phyloP scores from a whole-genome alignment of 2,797 vertebrate genomes.

The Rhinophrynus dorsalis region DNA sequence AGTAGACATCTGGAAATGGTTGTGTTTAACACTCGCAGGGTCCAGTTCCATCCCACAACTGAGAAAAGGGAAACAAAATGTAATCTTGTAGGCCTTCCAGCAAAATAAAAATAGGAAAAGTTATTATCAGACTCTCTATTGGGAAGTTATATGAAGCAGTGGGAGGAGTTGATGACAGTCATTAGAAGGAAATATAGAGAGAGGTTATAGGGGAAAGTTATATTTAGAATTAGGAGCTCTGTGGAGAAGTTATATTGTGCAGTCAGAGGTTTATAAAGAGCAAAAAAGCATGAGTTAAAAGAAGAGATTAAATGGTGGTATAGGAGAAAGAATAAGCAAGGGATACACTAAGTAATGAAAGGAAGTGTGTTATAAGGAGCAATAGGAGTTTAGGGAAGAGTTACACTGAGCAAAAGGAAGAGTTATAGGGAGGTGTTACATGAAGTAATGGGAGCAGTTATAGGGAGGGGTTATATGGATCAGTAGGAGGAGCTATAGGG shows the following conservation, averaged over 20 bases:
- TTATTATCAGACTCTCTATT: background rate
- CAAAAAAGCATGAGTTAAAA: too few species aligned
- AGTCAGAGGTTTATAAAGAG: too few species aligned
- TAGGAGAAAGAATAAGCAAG: too few species aligned
- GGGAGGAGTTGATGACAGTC: background rate
- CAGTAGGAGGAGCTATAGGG: too few species aligned
- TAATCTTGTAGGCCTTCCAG: background rate
- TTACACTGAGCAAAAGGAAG: background rate
- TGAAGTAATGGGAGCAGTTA: background rate
- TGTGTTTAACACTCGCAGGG: slow-evolving; percentile 31
- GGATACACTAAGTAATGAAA: too few species aligned
- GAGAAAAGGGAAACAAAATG: background rate
- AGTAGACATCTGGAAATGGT: slow-evolving; percentile 43
- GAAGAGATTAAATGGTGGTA: too few species aligned
- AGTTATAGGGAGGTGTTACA: background rate
- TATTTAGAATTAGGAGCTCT: background rate
- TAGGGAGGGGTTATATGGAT: too few species aligned
- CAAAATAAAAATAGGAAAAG: background rate
- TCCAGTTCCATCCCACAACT: background rate
- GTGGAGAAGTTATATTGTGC: background rate
- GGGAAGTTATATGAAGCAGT: background rate
- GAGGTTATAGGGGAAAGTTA: background rate
- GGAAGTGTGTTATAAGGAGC: too few species aligned
- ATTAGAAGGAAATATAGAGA: background rate
- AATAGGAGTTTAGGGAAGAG: too few species aligned